Base-by-base conservation (phyloP, 2,113 vertebrate species). In the Hippocampus guttulatus region DNA sequence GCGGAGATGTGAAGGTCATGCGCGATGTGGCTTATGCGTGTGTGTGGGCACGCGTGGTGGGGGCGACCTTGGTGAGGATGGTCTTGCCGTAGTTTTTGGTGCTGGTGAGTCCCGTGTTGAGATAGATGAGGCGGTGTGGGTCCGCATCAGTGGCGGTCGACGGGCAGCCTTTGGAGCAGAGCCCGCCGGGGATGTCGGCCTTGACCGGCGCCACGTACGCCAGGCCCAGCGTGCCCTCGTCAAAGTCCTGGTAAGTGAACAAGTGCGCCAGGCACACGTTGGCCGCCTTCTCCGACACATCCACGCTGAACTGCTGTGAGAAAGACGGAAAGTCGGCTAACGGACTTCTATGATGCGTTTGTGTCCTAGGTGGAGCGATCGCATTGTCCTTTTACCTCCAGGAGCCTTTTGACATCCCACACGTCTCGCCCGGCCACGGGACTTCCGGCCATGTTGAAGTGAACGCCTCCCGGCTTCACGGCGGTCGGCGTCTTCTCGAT, bases 71-170 rank as follows among this genome's bases (percentile, higher is more conserved):
- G 11, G 97, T 99, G 51, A 99, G 94, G 82, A 99, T 98, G 78
- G 97, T 99, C 89, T 98, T 99, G n/a, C 96, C 97, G 12, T 97
- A 99, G 84, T 99, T 99, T 89, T 95, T 96, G 61, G 97, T 99
- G 91, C 96, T 99, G 81, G 97, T 98, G 78, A 99, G 90, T 30
- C 96, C 97, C 15, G 96, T 98, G 90, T 99, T 99, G 52, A 99
- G 87, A 83, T 95, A 98, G 76, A 96, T 93, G 15, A 87, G 73
- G 43, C 92, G 94, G 0, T 93, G 94, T 0, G 64, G 64, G 21
- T 51, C 47, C 16, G 47, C 16, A 6, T 18, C 16, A 4, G 16
- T 1, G 5, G 78, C 74, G 76, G 68, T 79, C 0, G 94, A 87
- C 0, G 64, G 64, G 23, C 90, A 21, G 95, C 97, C 92, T 87